Percentiles rank a stretch among this genome's conserved stretches.
Evolutionary conservation across 1,140 invertebrate species (phyloP).

Genomic region (Mesaphorura yosii): DNA sequence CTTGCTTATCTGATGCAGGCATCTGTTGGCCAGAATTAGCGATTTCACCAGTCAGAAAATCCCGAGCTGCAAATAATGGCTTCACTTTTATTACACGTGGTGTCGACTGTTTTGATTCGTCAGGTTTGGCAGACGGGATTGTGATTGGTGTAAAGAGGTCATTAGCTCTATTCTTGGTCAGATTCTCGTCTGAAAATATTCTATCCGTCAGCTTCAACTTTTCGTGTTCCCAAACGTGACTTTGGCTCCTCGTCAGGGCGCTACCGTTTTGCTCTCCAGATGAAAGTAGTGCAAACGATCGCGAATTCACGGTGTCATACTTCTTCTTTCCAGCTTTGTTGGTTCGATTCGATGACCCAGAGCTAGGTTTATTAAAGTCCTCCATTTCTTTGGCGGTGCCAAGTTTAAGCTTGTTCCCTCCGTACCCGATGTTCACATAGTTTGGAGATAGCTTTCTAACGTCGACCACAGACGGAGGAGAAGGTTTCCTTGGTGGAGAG

Average conservation of each 20-base stretch:
- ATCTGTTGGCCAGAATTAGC: too few species aligned
- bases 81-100: too few species aligned
- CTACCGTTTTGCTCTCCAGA: conserved; percentile 5
- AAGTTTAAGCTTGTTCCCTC: conserved; percentile 6
- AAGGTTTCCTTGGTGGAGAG: too few species aligned
- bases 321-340: conserved; percentile 7
- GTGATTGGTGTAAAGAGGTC: too few species aligned
- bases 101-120: too few species aligned
- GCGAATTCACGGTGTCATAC: conserved; percentile 21
- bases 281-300: not conserved
- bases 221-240: conserved; percentile 26
- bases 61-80: too few species aligned
- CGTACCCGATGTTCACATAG: conserved; percentile 14
- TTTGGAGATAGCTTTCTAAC: too few species aligned
- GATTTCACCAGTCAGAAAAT: too few species aligned
- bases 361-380: not conserved
- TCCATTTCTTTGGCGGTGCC: conserved; percentile 16
- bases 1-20: too few species aligned
- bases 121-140: too few species aligned
- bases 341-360: not conserved
- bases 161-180: too few species aligned
- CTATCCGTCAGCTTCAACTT: conserved; percentile 2
- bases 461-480: too few species aligned
- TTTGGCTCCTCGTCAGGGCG: conserved; percentile 27
- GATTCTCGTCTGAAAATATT: conserved; percentile 25